These are phyloP conservation scores for Cephus sareptanus DNA, from an alignment of 2,888 invertebrate species.

Conservation along the genomic window DNA sequence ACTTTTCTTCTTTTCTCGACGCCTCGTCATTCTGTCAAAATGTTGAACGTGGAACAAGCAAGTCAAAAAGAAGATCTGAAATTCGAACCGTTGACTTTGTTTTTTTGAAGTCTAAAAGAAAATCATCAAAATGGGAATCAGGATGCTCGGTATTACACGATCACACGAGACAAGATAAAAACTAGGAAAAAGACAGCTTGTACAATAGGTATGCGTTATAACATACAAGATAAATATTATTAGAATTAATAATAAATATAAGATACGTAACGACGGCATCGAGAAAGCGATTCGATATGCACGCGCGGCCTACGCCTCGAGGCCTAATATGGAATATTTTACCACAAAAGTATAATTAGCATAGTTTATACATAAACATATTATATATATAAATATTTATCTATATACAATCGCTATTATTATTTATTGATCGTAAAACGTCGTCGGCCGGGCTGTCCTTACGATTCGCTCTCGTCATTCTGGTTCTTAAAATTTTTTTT, in stretches of 20 bases:
- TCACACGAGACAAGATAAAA: neutral
- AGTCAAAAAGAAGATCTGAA: neutral
- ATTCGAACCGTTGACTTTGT: neutral
- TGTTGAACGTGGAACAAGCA: neutral
- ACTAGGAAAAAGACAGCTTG: constrained; percentile 34
- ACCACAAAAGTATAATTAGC: constrained; percentile 60
- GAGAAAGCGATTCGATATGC: constrained; percentile 16
- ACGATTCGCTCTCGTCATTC: neutral
- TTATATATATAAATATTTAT: constrained; percentile 45
- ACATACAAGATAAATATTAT: constrained; percentile 32
- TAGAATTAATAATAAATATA: constrained; percentile 23
- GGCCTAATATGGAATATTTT: constrained; percentile 55
- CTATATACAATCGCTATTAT: constrained; percentile 48
- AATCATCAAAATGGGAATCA: neutral
- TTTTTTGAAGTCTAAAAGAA: neutral
- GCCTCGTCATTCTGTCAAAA: neutral
- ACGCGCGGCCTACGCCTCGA: constrained; percentile 37
- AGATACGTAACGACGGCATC: neutral
- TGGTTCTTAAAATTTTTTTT: neutral
- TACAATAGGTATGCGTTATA: constrained; percentile 31
- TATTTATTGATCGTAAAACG: constrained; percentile 55
- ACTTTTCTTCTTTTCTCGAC: neutral
- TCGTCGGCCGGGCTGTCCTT: constrained; percentile 15
- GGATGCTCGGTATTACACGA: neutral
- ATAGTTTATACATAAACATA: constrained; percentile 37